Evolutionary conservation across 2,113 vertebrate species (phyloP).

Genomic region (Oryzias javanicus): DNA sequence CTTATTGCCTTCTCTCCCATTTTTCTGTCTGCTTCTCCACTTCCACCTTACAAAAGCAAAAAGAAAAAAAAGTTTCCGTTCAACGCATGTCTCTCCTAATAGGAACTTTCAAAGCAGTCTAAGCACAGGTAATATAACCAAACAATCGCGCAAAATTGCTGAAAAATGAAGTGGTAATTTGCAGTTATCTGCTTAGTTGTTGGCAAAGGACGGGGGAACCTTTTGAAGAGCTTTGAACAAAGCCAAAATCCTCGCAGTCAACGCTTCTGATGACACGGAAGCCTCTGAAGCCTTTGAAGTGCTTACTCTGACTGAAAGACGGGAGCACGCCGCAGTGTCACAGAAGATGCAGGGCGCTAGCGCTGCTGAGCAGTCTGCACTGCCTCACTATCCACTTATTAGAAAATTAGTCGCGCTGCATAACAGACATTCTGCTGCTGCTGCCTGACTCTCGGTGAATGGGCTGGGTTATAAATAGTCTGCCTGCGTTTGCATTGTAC

Average conservation of each 20-base stretch:
- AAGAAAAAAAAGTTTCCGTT: neutral
- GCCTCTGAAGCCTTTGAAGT: constrained; percentile 8
- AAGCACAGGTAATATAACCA: neutral
- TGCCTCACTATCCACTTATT: constrained; percentile 13
- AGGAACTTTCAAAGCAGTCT: neutral
- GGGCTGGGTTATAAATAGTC: constrained; percentile 11
- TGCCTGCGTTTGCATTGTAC: neutral
- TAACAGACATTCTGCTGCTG: constrained; percentile 4
- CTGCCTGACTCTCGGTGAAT: constrained; percentile 23
- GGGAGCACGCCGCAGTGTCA: neutral
- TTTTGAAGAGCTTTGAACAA: constrained; percentile 10
- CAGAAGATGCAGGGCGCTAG: neutral
- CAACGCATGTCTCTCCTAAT: no score
- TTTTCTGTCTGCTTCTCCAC: no score
- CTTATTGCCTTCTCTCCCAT: no score
- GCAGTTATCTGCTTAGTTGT: neutral
- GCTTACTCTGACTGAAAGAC: neutral
- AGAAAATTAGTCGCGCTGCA: constrained; percentile 12
- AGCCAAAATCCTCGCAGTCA: constrained; percentile 1
- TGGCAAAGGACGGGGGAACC: neutral
- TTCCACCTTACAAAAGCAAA: neutral
- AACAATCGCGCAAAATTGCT: neutral
- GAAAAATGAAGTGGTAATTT: neutral
- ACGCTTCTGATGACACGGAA: constrained; percentile 1
- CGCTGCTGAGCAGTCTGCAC: neutral